Percentiles rank a stretch among this genome's conserved stretches.
These are phyloP conservation scores for Sebastes nivosus DNA, from an alignment of 2,797 vertebrate genomes.

Conservation along the genomic window DNA sequence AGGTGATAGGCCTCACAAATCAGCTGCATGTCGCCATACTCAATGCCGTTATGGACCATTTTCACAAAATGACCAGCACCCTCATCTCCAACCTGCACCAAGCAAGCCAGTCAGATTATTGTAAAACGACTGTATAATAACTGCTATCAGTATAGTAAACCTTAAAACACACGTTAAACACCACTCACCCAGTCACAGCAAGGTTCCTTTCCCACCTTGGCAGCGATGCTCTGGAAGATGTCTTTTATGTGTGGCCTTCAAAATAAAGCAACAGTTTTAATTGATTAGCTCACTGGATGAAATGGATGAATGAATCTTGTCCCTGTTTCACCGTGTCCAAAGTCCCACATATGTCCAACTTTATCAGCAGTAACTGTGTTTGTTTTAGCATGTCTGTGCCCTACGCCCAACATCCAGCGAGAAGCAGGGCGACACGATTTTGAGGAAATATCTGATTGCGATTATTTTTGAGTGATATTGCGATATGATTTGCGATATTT, in stretches of 20 bases:
- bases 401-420: background rate
- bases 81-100: constrained; percentile 93
- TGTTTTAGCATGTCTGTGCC: background rate
- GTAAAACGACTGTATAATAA: background rate
- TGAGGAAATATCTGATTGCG: too few relatives aligned
- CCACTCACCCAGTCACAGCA: constrained; percentile 97
- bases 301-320: background rate
- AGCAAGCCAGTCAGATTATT: background rate
- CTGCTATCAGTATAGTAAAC: background rate
- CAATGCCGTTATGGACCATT: constrained; percentile 99
- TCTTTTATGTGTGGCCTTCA: constrained; percentile 94
- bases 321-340: background rate
- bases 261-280: constrained; percentile 16
- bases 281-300: background rate
- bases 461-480: too few relatives aligned
- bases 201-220: constrained; percentile 95
- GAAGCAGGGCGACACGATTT: rapidly evolving
- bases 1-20: constrained; percentile 98
- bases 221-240: constrained; percentile 96
- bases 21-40: constrained; percentile 99
- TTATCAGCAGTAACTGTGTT: background rate
- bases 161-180: background rate
- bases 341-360: background rate
- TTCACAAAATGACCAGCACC: constrained; percentile 97
- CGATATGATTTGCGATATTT: too few relatives aligned